Percentiles rank a stretch among this genome's conserved stretches.
phyloP scores from a whole-genome alignment of 2,113 vertebrate species.

The Coracopsis vasa region DNA sequence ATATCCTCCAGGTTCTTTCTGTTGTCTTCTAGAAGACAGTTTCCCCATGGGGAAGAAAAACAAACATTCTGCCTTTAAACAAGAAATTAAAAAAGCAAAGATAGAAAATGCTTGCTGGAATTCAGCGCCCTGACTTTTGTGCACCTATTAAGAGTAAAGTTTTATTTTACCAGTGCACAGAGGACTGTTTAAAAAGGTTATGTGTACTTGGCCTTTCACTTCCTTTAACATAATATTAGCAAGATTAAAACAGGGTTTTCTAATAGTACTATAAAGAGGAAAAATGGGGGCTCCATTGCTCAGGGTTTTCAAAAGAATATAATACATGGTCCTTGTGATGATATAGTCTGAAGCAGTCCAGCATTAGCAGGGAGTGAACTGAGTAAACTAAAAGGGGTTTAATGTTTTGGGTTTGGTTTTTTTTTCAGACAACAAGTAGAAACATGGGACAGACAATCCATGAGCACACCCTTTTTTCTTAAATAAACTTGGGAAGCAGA shows the following conservation, averaged over 20 bases:
- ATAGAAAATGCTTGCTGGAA: background rate
- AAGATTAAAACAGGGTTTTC: background rate
- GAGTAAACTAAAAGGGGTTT: background rate
- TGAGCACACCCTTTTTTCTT: background rate
- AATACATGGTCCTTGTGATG: background rate
- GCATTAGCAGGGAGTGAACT: background rate
- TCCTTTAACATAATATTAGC: background rate
- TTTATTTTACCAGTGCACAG: background rate
- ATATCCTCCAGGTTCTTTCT: conserved; percentile 17
- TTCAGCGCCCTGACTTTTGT: background rate
- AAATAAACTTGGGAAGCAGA: background rate
- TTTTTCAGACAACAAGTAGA: background rate
- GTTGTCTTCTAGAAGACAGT: conserved; percentile 6
- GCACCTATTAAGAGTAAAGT: background rate
- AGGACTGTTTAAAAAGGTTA: background rate
- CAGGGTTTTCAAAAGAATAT: background rate
- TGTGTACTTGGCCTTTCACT: background rate
- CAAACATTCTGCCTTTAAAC: background rate
- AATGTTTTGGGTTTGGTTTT: no score
- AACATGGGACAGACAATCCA: background rate
- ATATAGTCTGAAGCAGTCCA: background rate
- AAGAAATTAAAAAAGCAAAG: background rate
- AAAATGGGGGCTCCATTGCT: background rate
- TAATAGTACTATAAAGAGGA: background rate
- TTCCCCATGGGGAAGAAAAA: background rate